Conservation (phyloP, 2,888 invertebrate genomes). For the Polymixis flavicincta region DNA sequence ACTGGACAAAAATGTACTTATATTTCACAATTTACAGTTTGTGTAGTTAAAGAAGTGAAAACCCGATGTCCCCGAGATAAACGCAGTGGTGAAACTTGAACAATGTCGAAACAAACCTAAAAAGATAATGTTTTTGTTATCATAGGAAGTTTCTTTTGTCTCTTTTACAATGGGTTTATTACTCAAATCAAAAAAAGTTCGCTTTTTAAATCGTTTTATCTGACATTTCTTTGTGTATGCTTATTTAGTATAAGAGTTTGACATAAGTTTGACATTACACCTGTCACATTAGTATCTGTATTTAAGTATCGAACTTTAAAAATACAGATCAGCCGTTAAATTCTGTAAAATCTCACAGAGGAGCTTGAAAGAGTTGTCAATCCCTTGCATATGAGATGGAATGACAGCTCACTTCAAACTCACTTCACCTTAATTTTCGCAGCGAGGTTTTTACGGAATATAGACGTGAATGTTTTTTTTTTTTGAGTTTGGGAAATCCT, state of each 20-base stretch:
- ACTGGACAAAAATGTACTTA: conserved; percentile 52
- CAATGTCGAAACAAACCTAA: conserved; percentile 38
- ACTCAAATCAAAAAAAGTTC: neutral
- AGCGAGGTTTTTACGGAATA: neutral
- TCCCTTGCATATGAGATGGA: no score
- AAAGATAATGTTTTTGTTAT: conserved; percentile 11
- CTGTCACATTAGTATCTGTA: no score
- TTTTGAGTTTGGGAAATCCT: no score
- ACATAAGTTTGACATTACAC: no score
- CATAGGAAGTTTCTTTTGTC: neutral
- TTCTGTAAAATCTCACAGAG: neutral
- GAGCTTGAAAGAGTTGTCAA: no score
- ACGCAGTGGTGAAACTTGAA: conserved; percentile 38
- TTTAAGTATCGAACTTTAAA: neutral
- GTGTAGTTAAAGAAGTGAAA: conserved; percentile 50
- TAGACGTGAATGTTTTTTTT: no score
- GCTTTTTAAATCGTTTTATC: no score
- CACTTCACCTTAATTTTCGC: no score
- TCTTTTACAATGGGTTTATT: neutral
- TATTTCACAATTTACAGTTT: conserved; percentile 58
- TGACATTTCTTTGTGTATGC: no score
- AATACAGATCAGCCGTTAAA: neutral
- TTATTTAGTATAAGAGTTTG: no score
- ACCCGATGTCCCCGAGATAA: conserved; percentile 52
- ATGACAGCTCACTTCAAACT: neutral